Evolutionary conservation across 2,113 vertebrate species (phyloP).

Genomic region (Rafetus swinhoei): DNA sequence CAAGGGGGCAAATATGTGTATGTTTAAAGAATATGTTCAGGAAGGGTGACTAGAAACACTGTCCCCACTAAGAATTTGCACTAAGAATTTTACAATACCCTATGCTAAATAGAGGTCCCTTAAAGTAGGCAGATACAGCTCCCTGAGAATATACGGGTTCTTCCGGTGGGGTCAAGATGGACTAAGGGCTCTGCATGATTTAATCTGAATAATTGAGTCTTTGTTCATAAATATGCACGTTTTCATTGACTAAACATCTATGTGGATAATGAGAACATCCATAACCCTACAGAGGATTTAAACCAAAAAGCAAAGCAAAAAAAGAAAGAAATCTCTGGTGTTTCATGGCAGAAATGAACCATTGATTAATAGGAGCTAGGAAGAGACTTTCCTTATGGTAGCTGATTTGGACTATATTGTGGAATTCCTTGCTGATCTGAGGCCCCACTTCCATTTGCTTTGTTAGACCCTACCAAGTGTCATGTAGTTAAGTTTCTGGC

Average conservation of each 20-base stretch:
- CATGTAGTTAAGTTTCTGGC: neutral
- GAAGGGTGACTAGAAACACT: neutral
- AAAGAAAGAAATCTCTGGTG: neutral
- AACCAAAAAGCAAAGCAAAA: neutral
- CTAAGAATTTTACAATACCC: neutral
- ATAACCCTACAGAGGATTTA: neutral
- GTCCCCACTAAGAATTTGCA: neutral
- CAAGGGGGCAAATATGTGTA: neutral
- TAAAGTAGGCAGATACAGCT: too few species aligned
- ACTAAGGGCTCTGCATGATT: too few species aligned
- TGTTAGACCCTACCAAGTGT: neutral
- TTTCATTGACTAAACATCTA: neutral
- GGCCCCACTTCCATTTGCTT: rapidly evolving
- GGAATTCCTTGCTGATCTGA: neutral
- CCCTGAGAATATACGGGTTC: too few species aligned
- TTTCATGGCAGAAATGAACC: conserved; percentile 11
- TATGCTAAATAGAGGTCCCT: neutral
- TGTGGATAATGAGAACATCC: neutral
- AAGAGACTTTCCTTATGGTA: neutral
- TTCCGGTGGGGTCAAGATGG: too few species aligned
- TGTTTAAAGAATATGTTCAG: neutral
- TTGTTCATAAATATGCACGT: too few species aligned
- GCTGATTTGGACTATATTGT: neutral
- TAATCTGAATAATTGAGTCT: too few species aligned
- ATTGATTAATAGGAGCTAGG: neutral